Base-by-base conservation (phyloP, 1,140 invertebrate genomes). In the Phymastichus coffea region DNA sequence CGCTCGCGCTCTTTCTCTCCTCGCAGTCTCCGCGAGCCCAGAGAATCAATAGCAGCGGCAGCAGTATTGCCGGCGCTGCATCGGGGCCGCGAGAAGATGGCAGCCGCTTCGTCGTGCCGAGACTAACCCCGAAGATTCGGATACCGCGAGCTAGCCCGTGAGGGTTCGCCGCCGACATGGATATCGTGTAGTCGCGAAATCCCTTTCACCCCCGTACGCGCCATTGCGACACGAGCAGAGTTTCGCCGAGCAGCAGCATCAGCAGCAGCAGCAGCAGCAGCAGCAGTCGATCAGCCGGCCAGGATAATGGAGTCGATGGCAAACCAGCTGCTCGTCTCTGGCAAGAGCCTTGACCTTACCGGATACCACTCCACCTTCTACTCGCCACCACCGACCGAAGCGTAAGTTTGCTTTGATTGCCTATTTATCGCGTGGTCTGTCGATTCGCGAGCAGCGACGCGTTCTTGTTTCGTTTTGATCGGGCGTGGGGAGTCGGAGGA, bases 331-430 rank as follows among this genome's bases (percentile, higher is more conserved):
- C 66, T 78, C 30, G 55, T 70, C 10, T 71, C 73, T 26, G 65
- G 66, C 9, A 80, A 77, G 58, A 63, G 60, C 41, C 64, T 75
- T 57, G 76, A 78, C 59, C 70, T 77, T 20, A 25, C 67, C 7
- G 66, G 66, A 15, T 80, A 78, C 53, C 75, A 80, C 33, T 78
- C 78, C 12, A 77, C 75, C 0, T 76, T 79, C 63, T 80, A 78
- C 52, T 80, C 78, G 26, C 78, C 78, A 30, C 78, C 78, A 54
- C 73, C 74, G 3, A 79, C 78, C n/a, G 78, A 80, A 70, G 78
- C 78, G 78, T 80, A 74, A 80, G 77, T 78, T 44, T 38, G 55
- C 8, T 38, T 44, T n/a, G n/a, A n/a, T n/a, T n/a, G 48, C 22
- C 49, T 57, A 43, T 17, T 43, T 52, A n/a, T n/a, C n/a, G n/a